Evolutionary conservation across 2,888 invertebrate species (phyloP), one percentile per base, ranked within the genome.

Genomic region (Mesochorus sp.): DNA sequence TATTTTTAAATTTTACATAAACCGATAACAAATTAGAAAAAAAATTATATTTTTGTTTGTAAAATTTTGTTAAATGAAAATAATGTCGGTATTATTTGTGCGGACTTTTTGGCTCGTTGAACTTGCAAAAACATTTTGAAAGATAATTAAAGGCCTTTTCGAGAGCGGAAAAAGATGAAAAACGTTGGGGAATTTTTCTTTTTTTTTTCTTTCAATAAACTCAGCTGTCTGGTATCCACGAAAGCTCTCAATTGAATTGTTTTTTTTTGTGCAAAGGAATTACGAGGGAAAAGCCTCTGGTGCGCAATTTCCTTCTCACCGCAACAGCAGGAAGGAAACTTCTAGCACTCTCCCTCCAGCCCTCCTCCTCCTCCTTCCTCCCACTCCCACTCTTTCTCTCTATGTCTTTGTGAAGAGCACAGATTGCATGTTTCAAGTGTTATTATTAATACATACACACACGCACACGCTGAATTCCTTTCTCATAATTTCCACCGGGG

Each of bases 401-500:
- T 47, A 2, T 59, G 31, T 21, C 34, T 8, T 12, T 37, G 47
- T 37, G 34, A 61, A 47, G 51, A 67, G 55, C 62, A n/a, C 21
- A 59, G 34, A 68, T 37, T 62, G 53, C 68, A 53, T 68, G 42
- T 68, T 70, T 19, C 10, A 26, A 53, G 34, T 61, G 39, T 57
- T 74, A 31, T 62, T 73, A 67, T 77, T 61, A 73, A 61, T 57
- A 59, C 42, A 57, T 59, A 14, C 26, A 39, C 39, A 8, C 19
- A 44, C 10, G 17, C 14, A 57, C 42, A 10, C 14, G 1, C 31
- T 57, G 64, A 71, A 76, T 74, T 61, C 59, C 39, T 53, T 74
- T 74, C 67, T 44, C 74, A 74, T 67, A 44, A 61, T 74, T 61
- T 61, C 24, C 37, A 68, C 34, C 62, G 17, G 24, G 24, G 53